Evolutionary conservation across 2,797 vertebrate species (phyloP).

Genomic region (Nyctibius grandis): DNA sequence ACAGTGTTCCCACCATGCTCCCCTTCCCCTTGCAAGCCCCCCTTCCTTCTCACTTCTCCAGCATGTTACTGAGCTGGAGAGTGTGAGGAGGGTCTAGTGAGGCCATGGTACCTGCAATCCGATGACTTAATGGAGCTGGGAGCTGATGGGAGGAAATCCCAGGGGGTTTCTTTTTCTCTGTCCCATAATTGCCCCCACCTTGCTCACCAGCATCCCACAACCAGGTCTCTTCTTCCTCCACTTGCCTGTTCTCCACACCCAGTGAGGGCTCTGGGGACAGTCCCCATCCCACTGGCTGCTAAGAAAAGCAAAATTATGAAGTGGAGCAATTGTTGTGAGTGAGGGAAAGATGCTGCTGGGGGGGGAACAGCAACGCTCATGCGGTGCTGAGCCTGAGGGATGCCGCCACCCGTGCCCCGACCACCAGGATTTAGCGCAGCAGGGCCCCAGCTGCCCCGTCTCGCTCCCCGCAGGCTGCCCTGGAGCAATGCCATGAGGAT

Average conservation of each 20-base stretch:
- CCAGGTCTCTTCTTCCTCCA: neutral
- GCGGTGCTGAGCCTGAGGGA: neutral
- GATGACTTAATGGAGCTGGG: neutral
- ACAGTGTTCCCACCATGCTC: neutral
- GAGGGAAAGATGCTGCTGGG: neutral
- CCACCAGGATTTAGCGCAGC: neutral
- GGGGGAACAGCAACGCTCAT: accelerated
- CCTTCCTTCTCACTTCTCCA: neutral
- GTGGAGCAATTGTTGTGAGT: neutral
- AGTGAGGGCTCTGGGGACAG: neutral
- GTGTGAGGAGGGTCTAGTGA: neutral
- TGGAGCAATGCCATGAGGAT: neutral
- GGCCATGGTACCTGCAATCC: neutral
- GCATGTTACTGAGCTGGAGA: neutral
- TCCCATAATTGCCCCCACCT: neutral
- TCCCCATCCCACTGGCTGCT: neutral
- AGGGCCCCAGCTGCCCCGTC: neutral
- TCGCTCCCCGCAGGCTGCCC: neutral
- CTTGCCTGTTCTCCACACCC: neutral
- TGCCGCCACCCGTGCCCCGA: neutral
- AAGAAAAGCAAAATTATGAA: neutral
- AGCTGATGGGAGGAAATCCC: neutral
- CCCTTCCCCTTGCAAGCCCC: neutral
- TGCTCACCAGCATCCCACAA: neutral
- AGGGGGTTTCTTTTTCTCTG: neutral